Evolutionary conservation across 2,797 vertebrate species (phyloP), one percentile per base, ranked within the genome.

Genomic region (Neosalanx taihuensis): DNA sequence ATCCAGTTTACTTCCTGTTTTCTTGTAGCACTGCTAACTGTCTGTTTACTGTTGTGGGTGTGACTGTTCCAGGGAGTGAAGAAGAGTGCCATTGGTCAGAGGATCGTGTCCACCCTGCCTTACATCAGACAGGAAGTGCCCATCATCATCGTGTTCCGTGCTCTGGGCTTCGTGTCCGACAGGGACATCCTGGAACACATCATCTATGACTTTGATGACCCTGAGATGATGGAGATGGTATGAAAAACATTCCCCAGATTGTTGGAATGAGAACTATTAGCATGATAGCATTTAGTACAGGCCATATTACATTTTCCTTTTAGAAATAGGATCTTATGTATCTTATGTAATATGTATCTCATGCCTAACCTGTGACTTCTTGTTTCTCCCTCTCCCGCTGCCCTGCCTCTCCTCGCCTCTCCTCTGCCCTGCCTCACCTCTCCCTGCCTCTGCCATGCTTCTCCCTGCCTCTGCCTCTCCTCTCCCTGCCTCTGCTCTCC

Each of bases 181-280:
- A 91, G 97, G 88, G 97, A 99, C 90, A 99, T 99, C 78, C 88
- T 99, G 74, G 97, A 99, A 70, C 97, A 99, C 88, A 99, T 99
- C 72, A 99, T 99, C 86, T 99, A 99, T 62, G 97, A 99, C 84
- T 99, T 99, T 70, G 97, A 99, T 72, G 97, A 99, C 83, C 97
- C 97, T 0, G 97, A 99, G 91, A 99, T 99, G 97, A 99, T 99
- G 97, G 97, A 99, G 90, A 99, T 99, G 97, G 97, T 99, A 89
- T 87, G 58, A 5, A 17, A 17, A 18, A 56, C 18, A 64, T 5
- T 9, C 31, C 31, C 17, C 33, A 64, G 6, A 35, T 30, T 33
- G 15, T 62, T 17, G 17, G 37, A 41, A 12, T 41, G 10, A 41
- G 6, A 41, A 46, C 41, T 3, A 46, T 46, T 46, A 3, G 9